A percentile compares a stretch with the other conserved stretches of the same genome.
Evolutionary conservation across 2,113 vertebrate genomes (phyloP).

Genomic region (Nipponia nippon): DNA sequence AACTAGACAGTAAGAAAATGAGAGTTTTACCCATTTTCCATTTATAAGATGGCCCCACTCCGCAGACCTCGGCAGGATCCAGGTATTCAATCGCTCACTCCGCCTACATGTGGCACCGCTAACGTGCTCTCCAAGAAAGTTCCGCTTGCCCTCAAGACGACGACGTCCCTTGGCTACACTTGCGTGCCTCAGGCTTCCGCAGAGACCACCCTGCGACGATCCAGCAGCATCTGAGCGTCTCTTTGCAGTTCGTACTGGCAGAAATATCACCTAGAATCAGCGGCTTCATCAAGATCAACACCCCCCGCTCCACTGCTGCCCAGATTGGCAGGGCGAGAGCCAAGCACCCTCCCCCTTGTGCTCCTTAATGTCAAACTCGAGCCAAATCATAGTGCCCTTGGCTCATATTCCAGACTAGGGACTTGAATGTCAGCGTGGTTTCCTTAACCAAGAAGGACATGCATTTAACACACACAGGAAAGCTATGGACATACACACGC

Average conservation of each 20-base stretch:
- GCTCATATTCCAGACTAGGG: neutral
- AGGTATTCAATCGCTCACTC: neutral
- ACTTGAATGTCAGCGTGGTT: accelerated
- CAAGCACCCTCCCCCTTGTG: neutral
- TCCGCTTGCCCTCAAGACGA: neutral
- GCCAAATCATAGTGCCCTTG: neutral
- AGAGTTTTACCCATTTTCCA: constrained; percentile 56
- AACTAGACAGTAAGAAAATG: neutral
- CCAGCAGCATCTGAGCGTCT: neutral
- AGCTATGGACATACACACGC: accelerated
- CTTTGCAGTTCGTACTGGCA: neutral
- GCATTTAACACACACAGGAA: accelerated
- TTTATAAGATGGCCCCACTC: neutral
- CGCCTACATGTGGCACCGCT: neutral
- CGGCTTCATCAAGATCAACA: neutral
- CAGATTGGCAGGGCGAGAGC: neutral
- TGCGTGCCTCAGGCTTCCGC: accelerated
- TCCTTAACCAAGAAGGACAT: accelerated
- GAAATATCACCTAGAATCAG: neutral
- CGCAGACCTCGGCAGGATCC: neutral
- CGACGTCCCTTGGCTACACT: accelerated
- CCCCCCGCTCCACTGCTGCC: neutral
- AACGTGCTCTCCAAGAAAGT: neutral
- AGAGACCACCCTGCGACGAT: neutral
- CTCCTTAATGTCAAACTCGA: neutral